Conservation (phyloP, 2,888 invertebrate genomes). For the Crioceris asparagi region DNA sequence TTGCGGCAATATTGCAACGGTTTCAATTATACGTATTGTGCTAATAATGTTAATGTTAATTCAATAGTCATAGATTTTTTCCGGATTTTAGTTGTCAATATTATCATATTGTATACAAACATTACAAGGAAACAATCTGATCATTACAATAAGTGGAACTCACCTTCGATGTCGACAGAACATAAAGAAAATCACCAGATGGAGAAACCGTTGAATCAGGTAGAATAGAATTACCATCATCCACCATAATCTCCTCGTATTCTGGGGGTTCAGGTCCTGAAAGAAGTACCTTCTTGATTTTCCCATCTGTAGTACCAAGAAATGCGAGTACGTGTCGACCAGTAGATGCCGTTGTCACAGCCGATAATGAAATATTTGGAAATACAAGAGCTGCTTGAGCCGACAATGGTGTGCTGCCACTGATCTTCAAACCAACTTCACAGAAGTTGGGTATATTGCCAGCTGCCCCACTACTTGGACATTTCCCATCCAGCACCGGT, state of each 20-base stretch:
- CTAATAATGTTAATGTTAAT: too few relatives aligned
- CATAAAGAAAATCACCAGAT: conserved; percentile 73
- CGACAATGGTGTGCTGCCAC: conserved; percentile 75
- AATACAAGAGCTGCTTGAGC: conserved; percentile 67
- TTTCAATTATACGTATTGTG: too few relatives aligned
- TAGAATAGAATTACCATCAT: conserved; percentile 66
- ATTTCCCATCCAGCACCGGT: conserved; percentile 82
- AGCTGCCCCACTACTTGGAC: conserved; percentile 76
- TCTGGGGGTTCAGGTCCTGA: conserved; percentile 64
- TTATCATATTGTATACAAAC: too few relatives aligned
- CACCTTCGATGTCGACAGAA: conserved; percentile 67
- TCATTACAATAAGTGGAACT: too few relatives aligned
- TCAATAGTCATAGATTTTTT: too few relatives aligned
- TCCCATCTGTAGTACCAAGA: conserved; percentile 78
- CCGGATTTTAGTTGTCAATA: too few relatives aligned
- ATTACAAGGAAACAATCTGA: too few relatives aligned
- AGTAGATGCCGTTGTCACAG: conserved; percentile 78
- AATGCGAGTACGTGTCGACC: conserved; percentile 90
- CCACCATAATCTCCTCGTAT: conserved; percentile 78
- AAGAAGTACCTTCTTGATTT: conserved; percentile 74
- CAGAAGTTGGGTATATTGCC: conserved; percentile 89
- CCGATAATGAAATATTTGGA: conserved; percentile 70
- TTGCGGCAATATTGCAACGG: too few relatives aligned
- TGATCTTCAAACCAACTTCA: conserved; percentile 84
- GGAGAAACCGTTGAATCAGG: conserved; percentile 82